Percentiles rank a stretch among this genome's conserved stretches.
These are phyloP conservation scores for Cremastobaeus sp. DNA, from an alignment of 2,888 invertebrate species.

Conservation along the genomic window DNA sequence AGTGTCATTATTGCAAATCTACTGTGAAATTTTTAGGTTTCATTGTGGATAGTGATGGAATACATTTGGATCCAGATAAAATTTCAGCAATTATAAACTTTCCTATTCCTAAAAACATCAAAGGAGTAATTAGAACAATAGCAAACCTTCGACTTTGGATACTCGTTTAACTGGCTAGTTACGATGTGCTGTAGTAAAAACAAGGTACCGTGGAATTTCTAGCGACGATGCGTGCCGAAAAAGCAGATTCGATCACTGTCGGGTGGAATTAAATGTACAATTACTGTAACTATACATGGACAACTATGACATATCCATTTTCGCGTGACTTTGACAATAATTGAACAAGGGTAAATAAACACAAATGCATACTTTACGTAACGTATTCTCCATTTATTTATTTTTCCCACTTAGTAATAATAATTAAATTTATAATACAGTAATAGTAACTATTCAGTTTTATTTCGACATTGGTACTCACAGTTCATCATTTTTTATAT, in stretches of 20 bases:
- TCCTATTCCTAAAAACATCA: no score
- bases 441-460: constrained; percentile 75
- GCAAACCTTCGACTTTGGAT: constrained; percentile 27
- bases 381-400: constrained; percentile 58
- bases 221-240: constrained; percentile 33
- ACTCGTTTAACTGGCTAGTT: constrained; percentile 15
- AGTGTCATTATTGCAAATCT: no score
- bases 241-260: background rate
- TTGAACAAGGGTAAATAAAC: constrained; percentile 30
- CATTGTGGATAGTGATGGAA: no score
- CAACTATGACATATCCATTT: constrained; percentile 6
- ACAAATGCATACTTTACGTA: constrained; percentile 36
- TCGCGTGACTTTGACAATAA: constrained; percentile 50
- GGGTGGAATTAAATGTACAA: background rate
- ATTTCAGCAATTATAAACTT: no score
- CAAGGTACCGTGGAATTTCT: background rate
- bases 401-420: constrained; percentile 69
- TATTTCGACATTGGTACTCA: constrained; percentile 70
- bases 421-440: constrained; percentile 76
- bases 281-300: constrained; percentile 11
- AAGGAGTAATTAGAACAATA: no score
- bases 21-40: no score
- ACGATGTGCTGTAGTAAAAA: background rate
- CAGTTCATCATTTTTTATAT: constrained; percentile 75
- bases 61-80: no score